Conservation (phyloP, 2,113 vertebrate genomes). For the Melanotaenia duboulayi region DNA sequence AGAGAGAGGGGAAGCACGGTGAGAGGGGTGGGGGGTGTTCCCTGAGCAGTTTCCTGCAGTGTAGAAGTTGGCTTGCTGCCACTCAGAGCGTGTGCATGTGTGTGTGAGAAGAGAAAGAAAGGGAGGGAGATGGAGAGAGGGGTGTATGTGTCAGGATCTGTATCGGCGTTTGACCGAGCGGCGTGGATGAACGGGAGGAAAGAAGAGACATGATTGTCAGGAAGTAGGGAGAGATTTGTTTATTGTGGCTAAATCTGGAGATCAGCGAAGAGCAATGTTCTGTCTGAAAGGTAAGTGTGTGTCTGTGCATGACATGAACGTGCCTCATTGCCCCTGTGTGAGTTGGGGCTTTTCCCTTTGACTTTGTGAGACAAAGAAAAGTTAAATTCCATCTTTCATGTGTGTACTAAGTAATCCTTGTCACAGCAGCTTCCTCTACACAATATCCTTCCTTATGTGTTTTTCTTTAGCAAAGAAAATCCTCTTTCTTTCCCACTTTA, state of each 20-base stretch:
- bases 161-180: constrained; percentile 39
- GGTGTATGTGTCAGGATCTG: constrained; percentile 61
- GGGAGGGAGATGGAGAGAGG: constrained; percentile 63
- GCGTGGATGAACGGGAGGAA: constrained; percentile 22
- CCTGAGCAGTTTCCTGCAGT: constrained; percentile 72
- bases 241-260: constrained; percentile 34
- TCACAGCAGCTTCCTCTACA: constrained; percentile 49
- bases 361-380: constrained; percentile 75
- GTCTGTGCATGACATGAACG: background rate
- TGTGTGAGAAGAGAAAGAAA: constrained; percentile 37
- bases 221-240: constrained; percentile 21
- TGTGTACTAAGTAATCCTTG: constrained; percentile 39
- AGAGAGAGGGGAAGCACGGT: constrained; percentile 31
- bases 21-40: constrained; percentile 23
- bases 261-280: constrained; percentile 70
- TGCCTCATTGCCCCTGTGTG: constrained; percentile 13
- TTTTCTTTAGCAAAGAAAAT: constrained; percentile 32
- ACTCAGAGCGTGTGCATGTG: constrained; percentile 52
- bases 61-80: constrained; percentile 70
- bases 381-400: constrained; percentile 52
- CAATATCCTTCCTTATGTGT: constrained; percentile 44
- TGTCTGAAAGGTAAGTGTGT: constrained; percentile 77
- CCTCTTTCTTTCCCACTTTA: constrained; percentile 28
- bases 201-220: constrained; percentile 26
- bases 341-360: constrained; percentile 33